Base-by-base conservation (phyloP, 1,140 invertebrate genomes). In the Eulimnadia texana region DNA sequence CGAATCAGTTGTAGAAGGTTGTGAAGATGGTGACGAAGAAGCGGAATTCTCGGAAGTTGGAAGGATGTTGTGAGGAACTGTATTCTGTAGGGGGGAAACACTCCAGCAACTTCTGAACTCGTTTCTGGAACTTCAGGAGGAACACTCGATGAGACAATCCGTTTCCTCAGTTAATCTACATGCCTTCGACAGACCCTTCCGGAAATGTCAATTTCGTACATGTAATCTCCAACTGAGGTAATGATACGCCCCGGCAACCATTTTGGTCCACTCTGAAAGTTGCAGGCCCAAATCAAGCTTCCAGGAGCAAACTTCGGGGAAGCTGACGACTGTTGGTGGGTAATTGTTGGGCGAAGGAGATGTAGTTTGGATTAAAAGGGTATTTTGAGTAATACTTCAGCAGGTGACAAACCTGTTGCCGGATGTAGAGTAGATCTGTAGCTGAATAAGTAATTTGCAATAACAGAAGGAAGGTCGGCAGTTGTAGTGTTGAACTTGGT, bases 371-470 rank as follows among this genome's bases (percentile, higher is more conserved):
- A 47, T 10, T 10, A n/a, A 47, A 47, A 11, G n/a, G 42, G n/a
- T n/a, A 10, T 47, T 47, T 47, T 47, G 10, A 47, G 42, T n/a
- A 47, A 47, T n/a, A 47, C n/a, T 47, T 47, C 42, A n/a, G 64
- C 63, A 3, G 65, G 64, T 3, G 61, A 50, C 23, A 20, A 19
- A 20, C 64, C 65, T 3, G 64, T 66, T 11, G 58, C 62, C 9
- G 62, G 47, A 49, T 66, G 65, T 55, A 58, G 65, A 16, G 58
- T 66, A 28, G 51, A 49, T 6, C 65, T 27, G 55, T 66, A 66
- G 24, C 27, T 11, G 27, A 62, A 58, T 11, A 66, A 33, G 50
- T 64, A 66, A n/a, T 47, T 19, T 2, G 10, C n/a, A 10, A 60
- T 52, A 54, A 54, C 52, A n/a, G 29, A n/a, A n/a, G 20, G n/a